Base-by-base conservation (phyloP, 2,888 invertebrate genomes). In the Yponomeuta sedellus region DNA sequence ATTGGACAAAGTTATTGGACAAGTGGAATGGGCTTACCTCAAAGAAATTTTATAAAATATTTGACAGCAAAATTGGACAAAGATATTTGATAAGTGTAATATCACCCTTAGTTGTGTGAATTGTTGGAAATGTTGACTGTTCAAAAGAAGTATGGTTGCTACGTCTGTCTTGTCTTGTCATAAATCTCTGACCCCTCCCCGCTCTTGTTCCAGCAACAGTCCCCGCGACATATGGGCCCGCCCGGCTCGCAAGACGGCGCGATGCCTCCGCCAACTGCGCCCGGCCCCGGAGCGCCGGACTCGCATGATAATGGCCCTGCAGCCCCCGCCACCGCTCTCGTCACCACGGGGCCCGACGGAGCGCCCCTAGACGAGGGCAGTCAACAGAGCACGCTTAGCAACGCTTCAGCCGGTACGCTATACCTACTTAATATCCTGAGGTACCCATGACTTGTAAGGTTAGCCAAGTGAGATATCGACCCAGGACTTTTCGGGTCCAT, bases 321-420 rank as follows among this genome's bases (percentile, higher is more conserved):
- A 64, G 92, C 95, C 81, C 94, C 96, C 68, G 96, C 96, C 74
- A 97, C 96, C 62, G 95, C 96, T 68, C 95, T 97, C 72, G 96
- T 97, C 76, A 97, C 97, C 71, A 97, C 97, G 66, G 97, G 97
- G 4, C 97, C 97, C 19, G 97, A 97, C 89, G 97, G 97, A 68
- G 94, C 96, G 71, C 95, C 95, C 62, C 93, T 97, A 72, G 97
- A 97, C 83, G 97, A 97, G 86, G 97, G 96, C 75, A 97, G 97
- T 75, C 97, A 97, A 84, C 97, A 97, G 87, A 97, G 97, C 77
- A 97, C 97, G 72, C 93, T 97, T 72, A 97, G 97, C 67, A 97
- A 97, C 88, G 97, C 97, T 69, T 98, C 98, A 71, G 97, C 97
- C 81, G 97, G 97, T 97, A 85, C n/a, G 8, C 16, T 52, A 52